Conservation (phyloP, 2,797 vertebrate genomes). For the Semaprochilodus insignis region DNA sequence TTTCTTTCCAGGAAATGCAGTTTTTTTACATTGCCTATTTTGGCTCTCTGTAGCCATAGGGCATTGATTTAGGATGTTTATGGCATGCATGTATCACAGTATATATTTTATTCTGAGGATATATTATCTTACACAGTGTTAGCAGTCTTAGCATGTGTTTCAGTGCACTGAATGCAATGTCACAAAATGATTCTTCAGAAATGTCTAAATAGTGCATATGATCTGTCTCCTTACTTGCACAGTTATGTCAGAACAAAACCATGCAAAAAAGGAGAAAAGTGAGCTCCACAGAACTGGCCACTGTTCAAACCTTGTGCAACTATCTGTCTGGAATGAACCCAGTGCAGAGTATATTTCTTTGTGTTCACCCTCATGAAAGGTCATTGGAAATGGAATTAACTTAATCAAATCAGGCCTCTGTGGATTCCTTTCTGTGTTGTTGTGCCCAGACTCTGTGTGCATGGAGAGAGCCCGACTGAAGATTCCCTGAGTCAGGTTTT, state of each 20-base stretch:
- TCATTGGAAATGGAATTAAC: constrained; percentile 70
- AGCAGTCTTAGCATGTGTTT: too few species aligned
- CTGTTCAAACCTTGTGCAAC: constrained; percentile 63
- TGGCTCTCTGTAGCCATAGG: too few species aligned
- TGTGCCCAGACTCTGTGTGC: constrained; percentile 47
- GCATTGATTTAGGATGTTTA: too few species aligned
- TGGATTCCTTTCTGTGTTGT: constrained; percentile 52
- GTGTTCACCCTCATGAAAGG: constrained; percentile 61
- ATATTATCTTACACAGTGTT: too few species aligned
- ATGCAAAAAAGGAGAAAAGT: constrained; percentile 66
- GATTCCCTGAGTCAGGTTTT: constrained; percentile 29
- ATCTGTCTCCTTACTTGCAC: neutral
- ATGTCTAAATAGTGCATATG: neutral
- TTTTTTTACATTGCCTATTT: too few species aligned
- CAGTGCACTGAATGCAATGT: too few species aligned
- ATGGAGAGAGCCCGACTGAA: neutral
- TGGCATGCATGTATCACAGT: too few species aligned
- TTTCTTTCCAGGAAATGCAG: too few species aligned
- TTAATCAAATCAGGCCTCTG: constrained; percentile 63
- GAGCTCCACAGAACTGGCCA: constrained; percentile 37
- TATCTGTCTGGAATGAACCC: constrained; percentile 59
- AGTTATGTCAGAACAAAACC: constrained; percentile 44
- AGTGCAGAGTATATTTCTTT: constrained; percentile 60
- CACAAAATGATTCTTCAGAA: neutral
- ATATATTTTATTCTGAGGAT: too few species aligned